Evolutionary conservation across 2,797 vertebrate genomes (phyloP), one percentile per base, ranked within the genome.

Genomic region (Tarsius wallacei): DNA sequence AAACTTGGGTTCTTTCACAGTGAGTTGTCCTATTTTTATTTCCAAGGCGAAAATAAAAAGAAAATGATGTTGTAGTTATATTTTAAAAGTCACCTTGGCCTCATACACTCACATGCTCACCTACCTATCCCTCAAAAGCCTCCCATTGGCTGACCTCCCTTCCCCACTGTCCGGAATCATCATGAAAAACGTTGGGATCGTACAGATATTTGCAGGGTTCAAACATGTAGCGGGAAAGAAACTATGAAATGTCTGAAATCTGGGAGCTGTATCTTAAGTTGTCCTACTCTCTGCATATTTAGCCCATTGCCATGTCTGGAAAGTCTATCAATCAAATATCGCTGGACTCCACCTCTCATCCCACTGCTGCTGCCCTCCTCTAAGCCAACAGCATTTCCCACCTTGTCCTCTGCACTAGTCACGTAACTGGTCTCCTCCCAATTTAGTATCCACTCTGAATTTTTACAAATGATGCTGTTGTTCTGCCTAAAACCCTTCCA

Each of bases 11-110:
- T 99, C 99, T 98, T 99, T 99, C 85, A 99, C 98, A n/a, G 98
- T 99, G 97, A 99, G 99, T 94, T 98, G 98, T 97, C 99, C 99
- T 99, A 93, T 80, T 98, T 98, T 96, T 78, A 96, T 86, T 87
- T 87, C 96, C 87, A 93, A 70, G 68, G 31, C 73, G 70, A 15
- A 68, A 57, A 71, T 59, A 51, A 61, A 49, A 55, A 49, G 16
- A 42, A 77, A 87, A 73, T 16, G 15, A 80, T 66, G 1, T 10
- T 55, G 7, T 33, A 73, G 82, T 78, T 86, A 63, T 42, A 4
- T 42, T 42, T 42, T 42, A 42, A 42, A 70, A 68, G 55, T 70
- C 71, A 36, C 55, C 63, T 55, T 49, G 55, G n/a, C 63, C 17
- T 64, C 68, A 2, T 13, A 8, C 2, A 10, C 53, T 81, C 10